Base-by-base conservation (phyloP, 2,888 invertebrate genomes). In the Ophioninae sp. region DNA sequence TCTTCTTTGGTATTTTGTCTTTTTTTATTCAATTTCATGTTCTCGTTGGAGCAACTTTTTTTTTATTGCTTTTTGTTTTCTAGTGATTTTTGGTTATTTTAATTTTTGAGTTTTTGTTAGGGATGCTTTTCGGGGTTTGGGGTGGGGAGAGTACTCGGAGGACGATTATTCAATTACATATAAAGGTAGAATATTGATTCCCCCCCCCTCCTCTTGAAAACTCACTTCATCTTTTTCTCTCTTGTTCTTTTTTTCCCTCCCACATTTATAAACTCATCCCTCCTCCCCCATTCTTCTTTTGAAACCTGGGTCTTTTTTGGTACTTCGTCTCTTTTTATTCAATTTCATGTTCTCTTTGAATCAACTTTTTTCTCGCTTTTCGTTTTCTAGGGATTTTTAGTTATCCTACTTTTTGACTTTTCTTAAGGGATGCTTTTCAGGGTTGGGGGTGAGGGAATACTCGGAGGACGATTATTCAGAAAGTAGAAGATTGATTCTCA, bases 171-270 rank as follows among this genome's bases (percentile, higher is more conserved):
- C 30, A 30, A n/a, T n/a, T n/a, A n/a, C n/a, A n/a, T n/a, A n/a
- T n/a, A 3, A 3, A 30, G n/a, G n/a, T n/a, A n/a, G 30, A 3
- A 30, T 1, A 30, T 30, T 30, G 30, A 30, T 30, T 30, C 3
- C 3, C 30, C n/a, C n/a, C n/a, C 75, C 73, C 69, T 82, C 80
- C 69, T 75, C 39, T 22, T 10, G 7, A 0, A 9, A 13, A 44
- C 44, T 22, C 23, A 10, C 30, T 23, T 37, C 20, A 10, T 17
- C 61, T 6, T 41, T 41, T 20, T 2, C 13, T 72, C 13, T 59
- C 22, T 30, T 44, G 10, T 58, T 13, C 61, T 39, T 61, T 61
- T 23, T 9, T 59, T 41, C 39, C 61, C 41, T 61, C 44, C 68
- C 61, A 61, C 23, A 23, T 41, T 5, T n/a, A n/a, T n/a, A n/a